Percentiles rank a stretch among this genome's conserved stretches.
Conservation (phyloP, 2,113 vertebrate species). For the Labeo rohita region DNA sequence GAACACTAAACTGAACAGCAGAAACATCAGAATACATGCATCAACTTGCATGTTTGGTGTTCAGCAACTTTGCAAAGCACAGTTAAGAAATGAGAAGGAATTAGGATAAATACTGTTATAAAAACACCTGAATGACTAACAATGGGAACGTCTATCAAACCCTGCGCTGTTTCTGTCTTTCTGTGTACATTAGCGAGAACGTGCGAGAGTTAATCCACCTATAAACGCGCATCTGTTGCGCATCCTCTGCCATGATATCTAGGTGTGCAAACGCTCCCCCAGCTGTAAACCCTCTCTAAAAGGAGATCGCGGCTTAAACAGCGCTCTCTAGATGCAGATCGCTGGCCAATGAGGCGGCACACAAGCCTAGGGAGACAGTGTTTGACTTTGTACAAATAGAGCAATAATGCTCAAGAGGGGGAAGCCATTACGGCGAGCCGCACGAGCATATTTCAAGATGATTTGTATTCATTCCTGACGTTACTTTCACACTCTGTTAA, state of each 20-base stretch:
- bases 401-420: background rate
- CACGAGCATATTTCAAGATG: slow-evolving; percentile 7
- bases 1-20: background rate
- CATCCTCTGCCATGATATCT: background rate
- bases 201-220: background rate
- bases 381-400: background rate
- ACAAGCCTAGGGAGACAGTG: background rate
- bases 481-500: slow-evolving; percentile 34
- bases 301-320: background rate
- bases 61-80: background rate
- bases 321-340: background rate
- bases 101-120: background rate
- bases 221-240: background rate
- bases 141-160: background rate
- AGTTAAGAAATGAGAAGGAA: background rate
- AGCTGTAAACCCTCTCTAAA: slow-evolving; percentile 8
- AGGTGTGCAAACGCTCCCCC: background rate
- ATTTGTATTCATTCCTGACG: slow-evolving; percentile 12
- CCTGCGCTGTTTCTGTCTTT: background rate
- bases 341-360: background rate
- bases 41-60: background rate
- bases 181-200: background rate
- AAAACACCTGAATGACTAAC: background rate
- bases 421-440: background rate
- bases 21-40: background rate